Conservation (phyloP, 2,113 vertebrate genomes). For the Cromileptes altivelis region DNA sequence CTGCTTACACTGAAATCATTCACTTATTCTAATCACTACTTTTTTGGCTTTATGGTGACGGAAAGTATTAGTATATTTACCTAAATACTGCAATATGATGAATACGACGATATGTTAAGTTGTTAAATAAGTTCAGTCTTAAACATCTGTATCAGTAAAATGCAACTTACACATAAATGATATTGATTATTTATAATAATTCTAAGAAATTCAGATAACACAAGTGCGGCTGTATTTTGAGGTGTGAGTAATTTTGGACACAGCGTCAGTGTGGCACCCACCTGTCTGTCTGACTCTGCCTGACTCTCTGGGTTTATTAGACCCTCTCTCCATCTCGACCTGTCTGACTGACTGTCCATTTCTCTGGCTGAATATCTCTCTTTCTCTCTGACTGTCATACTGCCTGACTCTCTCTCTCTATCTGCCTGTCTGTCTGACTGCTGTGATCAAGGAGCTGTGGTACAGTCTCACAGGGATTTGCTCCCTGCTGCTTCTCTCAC, state of each 20-base stretch:
- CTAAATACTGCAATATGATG: neutral
- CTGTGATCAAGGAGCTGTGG: constrained; percentile 38
- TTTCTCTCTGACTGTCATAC: constrained; percentile 20
- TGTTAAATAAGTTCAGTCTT: neutral
- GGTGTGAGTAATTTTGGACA: neutral
- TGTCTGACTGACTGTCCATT: neutral
- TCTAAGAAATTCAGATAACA: neutral
- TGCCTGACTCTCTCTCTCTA: constrained; percentile 17
- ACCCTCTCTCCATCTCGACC: too few species aligned
- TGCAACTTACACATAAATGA: neutral
- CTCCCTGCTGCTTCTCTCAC: constrained; percentile 42
- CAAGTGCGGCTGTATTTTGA: neutral
- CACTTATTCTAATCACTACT: neutral
- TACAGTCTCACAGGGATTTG: constrained; percentile 50
- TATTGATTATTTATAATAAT: neutral
- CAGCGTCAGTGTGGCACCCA: neutral
- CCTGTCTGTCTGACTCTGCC: neutral
- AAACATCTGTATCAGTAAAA: neutral
- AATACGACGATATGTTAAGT: neutral
- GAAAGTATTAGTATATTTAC: neutral
- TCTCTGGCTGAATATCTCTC: constrained; percentile 9
- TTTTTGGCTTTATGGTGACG: neutral
- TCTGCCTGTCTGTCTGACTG: constrained; percentile 24
- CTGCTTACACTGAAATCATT: neutral
- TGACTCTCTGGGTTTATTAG: neutral